Conservation (phyloP, 1,140 invertebrate species). For the Solenopsis fugax region DNA sequence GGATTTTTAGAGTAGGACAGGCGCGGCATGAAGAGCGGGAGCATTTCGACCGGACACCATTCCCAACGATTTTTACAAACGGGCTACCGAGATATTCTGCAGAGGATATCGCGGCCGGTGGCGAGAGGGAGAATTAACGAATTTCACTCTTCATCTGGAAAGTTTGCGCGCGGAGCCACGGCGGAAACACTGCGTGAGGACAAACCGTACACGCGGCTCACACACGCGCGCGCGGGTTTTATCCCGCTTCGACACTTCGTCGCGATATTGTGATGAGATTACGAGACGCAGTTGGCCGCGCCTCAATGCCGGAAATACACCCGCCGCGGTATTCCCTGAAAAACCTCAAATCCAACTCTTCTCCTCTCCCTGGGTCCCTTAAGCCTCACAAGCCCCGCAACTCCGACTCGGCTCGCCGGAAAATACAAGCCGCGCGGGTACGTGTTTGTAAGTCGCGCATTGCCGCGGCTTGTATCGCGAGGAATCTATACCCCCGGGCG, state of each 20-base stretch:
- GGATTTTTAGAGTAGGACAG: background rate
- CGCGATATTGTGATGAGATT: slow-evolving; percentile 87
- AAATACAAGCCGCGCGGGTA: slow-evolving; percentile 36
- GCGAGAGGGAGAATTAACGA: slow-evolving; percentile 32
- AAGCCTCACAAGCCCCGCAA: slow-evolving; percentile 46
- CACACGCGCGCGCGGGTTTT: slow-evolving; percentile 78
- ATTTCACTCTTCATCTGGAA: slow-evolving; percentile 64
- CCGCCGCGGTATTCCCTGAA: slow-evolving; percentile 75
- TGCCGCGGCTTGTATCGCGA: background rate
- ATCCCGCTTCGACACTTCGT: slow-evolving; percentile 85
- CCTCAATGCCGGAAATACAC: slow-evolving; percentile 84
- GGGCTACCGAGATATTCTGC: background rate
- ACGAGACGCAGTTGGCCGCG: slow-evolving; percentile 85
- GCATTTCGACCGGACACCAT: background rate
- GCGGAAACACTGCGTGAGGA: slow-evolving; percentile 76
- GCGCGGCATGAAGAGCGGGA: background rate
- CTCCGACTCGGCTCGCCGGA: slow-evolving; percentile 38
- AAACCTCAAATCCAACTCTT: slow-evolving; percentile 60
- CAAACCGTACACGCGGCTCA: slow-evolving; percentile 59
- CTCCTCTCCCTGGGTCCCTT: slow-evolving; percentile 54
- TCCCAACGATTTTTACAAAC: background rate
- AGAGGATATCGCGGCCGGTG: background rate
- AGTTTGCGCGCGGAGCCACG: slow-evolving; percentile 69
- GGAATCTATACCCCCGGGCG: background rate
- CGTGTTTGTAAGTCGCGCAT: slow-evolving; percentile 12